Percentiles rank a stretch among this genome's conserved stretches.
Conservation (phyloP, 1,140 invertebrate genomes). For the Hesperophylax magnus region DNA sequence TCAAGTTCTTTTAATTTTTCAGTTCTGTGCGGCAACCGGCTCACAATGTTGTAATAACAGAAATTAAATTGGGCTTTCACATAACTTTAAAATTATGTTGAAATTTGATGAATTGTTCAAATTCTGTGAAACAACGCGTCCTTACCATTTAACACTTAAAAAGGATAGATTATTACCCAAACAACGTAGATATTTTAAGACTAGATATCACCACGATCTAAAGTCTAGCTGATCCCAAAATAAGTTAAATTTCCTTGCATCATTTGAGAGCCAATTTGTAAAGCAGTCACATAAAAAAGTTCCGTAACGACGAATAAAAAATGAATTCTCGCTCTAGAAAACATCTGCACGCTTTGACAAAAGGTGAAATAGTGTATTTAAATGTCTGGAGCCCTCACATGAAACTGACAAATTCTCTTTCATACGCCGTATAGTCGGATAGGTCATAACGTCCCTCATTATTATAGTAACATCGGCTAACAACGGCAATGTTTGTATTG, state of each 20-base stretch:
- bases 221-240: background rate
- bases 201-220: too few relatives aligned
- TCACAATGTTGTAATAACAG: too few relatives aligned
- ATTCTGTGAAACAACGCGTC: too few relatives aligned
- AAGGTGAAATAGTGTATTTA: conserved; percentile 31
- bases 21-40: too few relatives aligned
- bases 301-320: conserved; percentile 13
- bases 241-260: background rate
- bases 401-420: conserved; percentile 34
- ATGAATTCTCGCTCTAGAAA: conserved; percentile 24
- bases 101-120: too few relatives aligned
- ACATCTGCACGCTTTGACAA: conserved; percentile 35
- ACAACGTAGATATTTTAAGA: too few relatives aligned
- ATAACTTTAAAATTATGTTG: too few relatives aligned
- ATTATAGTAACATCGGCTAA: conserved; percentile 12
- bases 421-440: background rate
- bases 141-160: too few relatives aligned
- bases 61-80: too few relatives aligned
- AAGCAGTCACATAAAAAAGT: conserved; percentile 35
- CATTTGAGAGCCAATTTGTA: conserved; percentile 22
- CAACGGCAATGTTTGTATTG: conserved; percentile 24
- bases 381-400: conserved; percentile 14
- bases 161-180: too few relatives aligned
- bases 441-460: background rate
- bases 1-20: too few relatives aligned